phyloP scores from a whole-genome alignment of 2,888 invertebrate genomes.

The Drosophila lacicola region DNA sequence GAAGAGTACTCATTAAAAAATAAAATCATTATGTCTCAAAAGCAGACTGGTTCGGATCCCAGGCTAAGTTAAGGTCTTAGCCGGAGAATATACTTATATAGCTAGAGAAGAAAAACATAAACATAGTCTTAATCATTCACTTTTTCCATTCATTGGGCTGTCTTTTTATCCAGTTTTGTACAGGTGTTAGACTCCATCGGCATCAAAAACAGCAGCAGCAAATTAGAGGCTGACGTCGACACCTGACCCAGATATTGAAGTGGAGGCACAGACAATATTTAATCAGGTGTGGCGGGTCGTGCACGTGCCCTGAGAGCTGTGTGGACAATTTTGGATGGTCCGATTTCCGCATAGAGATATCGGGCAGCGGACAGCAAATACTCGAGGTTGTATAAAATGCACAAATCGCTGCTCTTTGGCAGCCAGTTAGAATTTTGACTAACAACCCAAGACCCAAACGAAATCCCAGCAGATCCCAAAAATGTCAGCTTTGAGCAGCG shows the following conservation, averaged over 20 bases:
- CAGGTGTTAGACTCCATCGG: neutral
- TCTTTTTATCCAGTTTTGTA: neutral
- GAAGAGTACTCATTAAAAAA: no score
- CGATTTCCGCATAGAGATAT: conserved; percentile 67
- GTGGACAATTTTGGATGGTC: conserved; percentile 1
- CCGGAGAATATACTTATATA: no score
- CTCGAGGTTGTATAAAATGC: conserved; percentile 58
- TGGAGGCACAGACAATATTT: conserved; percentile 28
- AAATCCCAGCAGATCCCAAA: neutral
- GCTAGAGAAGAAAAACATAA: no score
- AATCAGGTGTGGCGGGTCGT: conserved; percentile 22
- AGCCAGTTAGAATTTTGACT: conserved; percentile 56
- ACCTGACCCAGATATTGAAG: conserved; percentile 34
- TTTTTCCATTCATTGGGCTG: no score
- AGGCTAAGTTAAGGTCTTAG: no score
- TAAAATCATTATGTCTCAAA: no score
- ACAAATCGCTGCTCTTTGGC: conserved; percentile 11
- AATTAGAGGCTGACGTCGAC: conserved; percentile 13
- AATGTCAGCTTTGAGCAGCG: conserved; percentile 40
- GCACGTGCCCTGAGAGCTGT: conserved; percentile 31
- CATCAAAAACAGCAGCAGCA: neutral
- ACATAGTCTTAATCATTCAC: no score
- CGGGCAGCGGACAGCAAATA: neutral
- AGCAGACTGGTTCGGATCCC: no score
- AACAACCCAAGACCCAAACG: conserved; percentile 9